Percentiles rank a stretch among this genome's conserved stretches.
phyloP scores from a whole-genome alignment of 2,113 vertebrate species.

The Indicator maculatus region DNA sequence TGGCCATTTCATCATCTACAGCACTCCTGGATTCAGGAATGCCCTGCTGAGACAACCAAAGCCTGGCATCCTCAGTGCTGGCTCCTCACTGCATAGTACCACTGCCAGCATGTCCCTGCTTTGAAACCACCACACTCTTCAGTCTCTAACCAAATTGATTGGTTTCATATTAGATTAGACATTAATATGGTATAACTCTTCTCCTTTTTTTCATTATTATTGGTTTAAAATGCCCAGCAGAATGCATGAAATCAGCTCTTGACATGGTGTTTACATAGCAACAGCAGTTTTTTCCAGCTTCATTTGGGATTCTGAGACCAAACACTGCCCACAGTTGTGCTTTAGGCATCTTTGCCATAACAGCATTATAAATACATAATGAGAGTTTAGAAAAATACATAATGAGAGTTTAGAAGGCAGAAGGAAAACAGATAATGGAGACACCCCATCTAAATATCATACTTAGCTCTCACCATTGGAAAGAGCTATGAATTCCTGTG shows the following conservation, averaged over 20 bases:
- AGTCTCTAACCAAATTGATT: not conserved
- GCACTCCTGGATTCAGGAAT: not conserved
- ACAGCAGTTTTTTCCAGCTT: not conserved
- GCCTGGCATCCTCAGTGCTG: not conserved
- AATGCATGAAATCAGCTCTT: not conserved
- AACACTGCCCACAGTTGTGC: not conserved
- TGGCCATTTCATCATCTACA: rapidly evolving
- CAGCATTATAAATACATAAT: constrained; percentile 38
- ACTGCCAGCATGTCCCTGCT: not conserved
- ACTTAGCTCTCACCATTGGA: not conserved
- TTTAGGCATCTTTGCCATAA: not conserved
- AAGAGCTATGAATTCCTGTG: not conserved
- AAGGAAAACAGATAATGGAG: not conserved
- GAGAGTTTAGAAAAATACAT: constrained; percentile 33
- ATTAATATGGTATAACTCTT: not conserved
- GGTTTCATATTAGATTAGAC: not conserved
- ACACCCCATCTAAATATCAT: not conserved
- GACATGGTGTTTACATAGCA: constrained; percentile 13
- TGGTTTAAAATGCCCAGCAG: not conserved
- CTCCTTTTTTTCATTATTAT: not conserved
- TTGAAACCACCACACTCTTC: not conserved
- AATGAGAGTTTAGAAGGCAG: constrained; percentile 34
- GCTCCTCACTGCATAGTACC: too few species aligned
- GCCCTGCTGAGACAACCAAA: not conserved
- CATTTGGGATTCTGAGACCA: constrained; percentile 19